Evolutionary conservation across 2,113 vertebrate genomes (phyloP).

Genomic region (Caloenas nicobarica): DNA sequence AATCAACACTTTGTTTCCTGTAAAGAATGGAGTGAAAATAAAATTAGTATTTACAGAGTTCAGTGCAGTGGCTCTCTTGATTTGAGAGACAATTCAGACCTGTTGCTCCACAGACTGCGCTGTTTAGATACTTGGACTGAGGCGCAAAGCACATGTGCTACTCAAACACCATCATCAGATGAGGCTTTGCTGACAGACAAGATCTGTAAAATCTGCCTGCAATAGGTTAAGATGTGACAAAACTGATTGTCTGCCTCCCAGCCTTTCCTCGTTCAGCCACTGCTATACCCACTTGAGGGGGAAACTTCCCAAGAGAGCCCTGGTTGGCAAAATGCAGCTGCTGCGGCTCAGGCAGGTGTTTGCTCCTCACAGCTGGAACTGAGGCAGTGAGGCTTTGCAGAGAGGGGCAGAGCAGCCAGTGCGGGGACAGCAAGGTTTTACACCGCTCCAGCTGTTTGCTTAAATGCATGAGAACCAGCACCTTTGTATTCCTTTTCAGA

Average conservation of each 20-base stretch:
- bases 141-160: neutral
- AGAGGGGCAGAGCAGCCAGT: neutral
- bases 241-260: neutral
- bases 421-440: neutral
- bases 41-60: neutral
- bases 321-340: fast-evolving
- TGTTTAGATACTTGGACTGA: neutral
- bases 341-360: neutral
- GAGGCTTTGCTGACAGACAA: neutral
- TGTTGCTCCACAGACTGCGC: neutral
- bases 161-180: neutral
- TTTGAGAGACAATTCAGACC: neutral
- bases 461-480: neutral
- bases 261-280: neutral
- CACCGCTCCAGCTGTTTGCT: neutral
- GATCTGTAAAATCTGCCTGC: neutral
- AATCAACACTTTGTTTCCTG: neutral
- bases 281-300: fast-evolving
- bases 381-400: neutral
- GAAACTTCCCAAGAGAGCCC: neutral
- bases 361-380: neutral
- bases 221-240: neutral
- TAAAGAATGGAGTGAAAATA: neutral
- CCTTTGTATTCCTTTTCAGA: neutral
- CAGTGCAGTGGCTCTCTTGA: neutral